Evolutionary conservation across 2,113 vertebrate genomes (phyloP).

Genomic region (Ptyas mucosa): DNA sequence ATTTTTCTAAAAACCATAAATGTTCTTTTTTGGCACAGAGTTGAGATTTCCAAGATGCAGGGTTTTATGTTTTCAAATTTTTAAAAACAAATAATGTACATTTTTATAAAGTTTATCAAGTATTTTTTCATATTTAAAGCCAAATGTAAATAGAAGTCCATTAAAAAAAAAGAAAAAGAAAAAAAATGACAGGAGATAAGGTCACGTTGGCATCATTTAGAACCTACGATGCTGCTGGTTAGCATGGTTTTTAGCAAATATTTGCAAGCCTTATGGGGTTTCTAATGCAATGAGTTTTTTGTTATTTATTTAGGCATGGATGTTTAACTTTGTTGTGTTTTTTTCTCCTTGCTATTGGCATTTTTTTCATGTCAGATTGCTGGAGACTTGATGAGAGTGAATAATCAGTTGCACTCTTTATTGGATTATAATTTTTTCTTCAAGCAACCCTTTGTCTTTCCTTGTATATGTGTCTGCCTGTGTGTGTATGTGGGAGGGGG

Average conservation of each 20-base stretch:
- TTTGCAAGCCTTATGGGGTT: conserved; percentile 73
- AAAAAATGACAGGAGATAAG: conserved; percentile 55
- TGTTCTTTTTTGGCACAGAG: conserved; percentile 67
- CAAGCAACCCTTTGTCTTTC: conserved; percentile 48
- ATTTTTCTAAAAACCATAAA: neutral
- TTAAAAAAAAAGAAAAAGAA: conserved; percentile 62
- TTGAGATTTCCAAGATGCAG: conserved; percentile 42
- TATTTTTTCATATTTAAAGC: conserved; percentile 85
- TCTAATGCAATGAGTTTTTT: conserved; percentile 61
- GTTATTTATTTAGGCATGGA: conserved; percentile 83
- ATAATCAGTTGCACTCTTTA: conserved; percentile 52
- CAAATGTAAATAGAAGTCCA: conserved; percentile 86
- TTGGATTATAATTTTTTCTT: conserved; percentile 25
- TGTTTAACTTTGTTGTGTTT: conserved; percentile 66
- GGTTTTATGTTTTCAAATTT: conserved; percentile 43
- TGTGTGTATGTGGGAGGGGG: conserved; percentile 28
- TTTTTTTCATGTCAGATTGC: conserved; percentile 57
- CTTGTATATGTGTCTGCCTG: conserved; percentile 29
- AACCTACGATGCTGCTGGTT: conserved; percentile 76
- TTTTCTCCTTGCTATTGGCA: conserved; percentile 54
- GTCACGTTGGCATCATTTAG: conserved; percentile 66
- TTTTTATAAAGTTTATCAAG: conserved; percentile 82
- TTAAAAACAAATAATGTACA: conserved; percentile 73
- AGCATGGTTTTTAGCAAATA: conserved; percentile 75
- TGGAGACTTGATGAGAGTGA: conserved; percentile 49